Conservation (phyloP, 2,113 vertebrate genomes). For the Nicator chloris region DNA sequence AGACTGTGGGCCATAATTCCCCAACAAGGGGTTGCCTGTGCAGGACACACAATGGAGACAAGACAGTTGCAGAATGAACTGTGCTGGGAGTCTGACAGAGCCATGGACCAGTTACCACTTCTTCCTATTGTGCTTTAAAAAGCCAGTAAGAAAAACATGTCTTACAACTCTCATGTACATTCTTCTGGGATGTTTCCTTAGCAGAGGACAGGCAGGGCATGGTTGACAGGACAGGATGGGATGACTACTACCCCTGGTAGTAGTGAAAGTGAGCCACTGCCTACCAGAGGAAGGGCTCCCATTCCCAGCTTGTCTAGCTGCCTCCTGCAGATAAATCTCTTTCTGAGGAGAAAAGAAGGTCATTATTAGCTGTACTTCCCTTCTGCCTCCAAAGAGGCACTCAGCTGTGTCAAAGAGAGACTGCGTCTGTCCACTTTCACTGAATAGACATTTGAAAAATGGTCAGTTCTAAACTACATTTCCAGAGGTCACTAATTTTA, state of each 20-base stretch:
- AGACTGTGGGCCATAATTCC: background rate
- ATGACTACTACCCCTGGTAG: background rate
- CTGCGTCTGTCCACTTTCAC: rapidly evolving
- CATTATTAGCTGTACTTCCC: background rate
- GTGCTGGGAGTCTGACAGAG: background rate
- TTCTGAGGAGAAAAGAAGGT: background rate
- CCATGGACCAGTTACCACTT: background rate
- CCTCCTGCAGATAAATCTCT: background rate
- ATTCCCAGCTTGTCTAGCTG: background rate
- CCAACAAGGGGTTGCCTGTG: background rate
- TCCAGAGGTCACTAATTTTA: background rate
- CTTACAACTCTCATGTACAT: rapidly evolving
- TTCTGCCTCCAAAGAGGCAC: background rate
- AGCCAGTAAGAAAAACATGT: background rate
- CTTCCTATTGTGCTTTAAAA: background rate
- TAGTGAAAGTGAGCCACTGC: background rate
- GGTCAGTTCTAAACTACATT: background rate
- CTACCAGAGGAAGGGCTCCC: background rate
- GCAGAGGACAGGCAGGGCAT: background rate
- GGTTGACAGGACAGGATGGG: background rate
- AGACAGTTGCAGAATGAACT: background rate
- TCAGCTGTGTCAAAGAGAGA: background rate
- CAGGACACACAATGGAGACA: background rate
- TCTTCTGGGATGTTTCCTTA: background rate
- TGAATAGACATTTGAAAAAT: background rate